Conservation (phyloP, 2,113 vertebrate genomes). For the Plecturocebus donacophilus region DNA sequence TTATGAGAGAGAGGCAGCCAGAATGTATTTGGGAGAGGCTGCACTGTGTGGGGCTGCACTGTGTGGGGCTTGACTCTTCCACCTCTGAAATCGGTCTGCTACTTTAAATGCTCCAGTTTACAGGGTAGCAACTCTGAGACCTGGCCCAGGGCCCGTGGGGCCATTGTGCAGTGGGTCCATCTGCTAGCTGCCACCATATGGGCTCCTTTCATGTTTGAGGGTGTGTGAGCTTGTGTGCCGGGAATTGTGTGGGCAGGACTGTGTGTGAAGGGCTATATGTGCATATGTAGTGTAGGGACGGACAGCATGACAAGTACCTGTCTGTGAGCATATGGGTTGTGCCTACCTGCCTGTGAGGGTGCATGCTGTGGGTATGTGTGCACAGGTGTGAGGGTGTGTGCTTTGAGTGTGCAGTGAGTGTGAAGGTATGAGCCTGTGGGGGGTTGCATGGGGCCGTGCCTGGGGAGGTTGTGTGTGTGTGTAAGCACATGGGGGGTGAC, state of each 20-base stretch:
- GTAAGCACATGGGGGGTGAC: neutral
- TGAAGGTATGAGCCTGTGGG: neutral
- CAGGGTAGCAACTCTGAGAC: neutral
- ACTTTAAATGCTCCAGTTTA: neutral
- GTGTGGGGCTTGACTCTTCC: neutral
- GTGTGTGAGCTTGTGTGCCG: neutral
- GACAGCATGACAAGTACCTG: neutral
- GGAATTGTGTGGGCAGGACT: neutral
- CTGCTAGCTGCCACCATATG: neutral
- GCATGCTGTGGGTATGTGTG: neutral
- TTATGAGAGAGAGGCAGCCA: neutral
- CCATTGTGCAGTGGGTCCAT: neutral
- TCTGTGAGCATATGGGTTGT: neutral
- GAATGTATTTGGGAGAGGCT: neutral
- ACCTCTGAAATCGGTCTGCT: neutral
- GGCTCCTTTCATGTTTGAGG: neutral
- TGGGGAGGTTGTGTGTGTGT: neutral
- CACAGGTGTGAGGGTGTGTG: neutral
- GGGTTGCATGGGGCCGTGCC: accelerated
- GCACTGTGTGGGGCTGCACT: too few species aligned
- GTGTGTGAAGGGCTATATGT: neutral
- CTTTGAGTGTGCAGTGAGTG: neutral
- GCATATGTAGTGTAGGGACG: neutral
- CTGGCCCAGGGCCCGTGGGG: neutral
- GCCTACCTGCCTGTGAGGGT: too few species aligned